Conservation (phyloP, 2,888 invertebrate genomes). For the Halictus ligatus region DNA sequence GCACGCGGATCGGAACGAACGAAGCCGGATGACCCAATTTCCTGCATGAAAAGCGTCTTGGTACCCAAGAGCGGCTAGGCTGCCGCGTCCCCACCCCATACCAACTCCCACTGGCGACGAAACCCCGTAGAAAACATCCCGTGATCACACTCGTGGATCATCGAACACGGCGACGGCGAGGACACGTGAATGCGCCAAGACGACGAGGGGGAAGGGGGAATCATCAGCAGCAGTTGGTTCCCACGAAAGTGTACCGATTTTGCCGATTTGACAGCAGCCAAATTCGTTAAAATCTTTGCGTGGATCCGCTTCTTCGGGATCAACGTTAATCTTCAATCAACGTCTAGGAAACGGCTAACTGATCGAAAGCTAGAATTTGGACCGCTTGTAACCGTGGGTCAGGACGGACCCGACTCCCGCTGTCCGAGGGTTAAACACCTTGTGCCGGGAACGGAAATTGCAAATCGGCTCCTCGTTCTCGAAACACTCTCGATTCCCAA, state of each 20-base stretch:
- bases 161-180: not conserved
- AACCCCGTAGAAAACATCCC: not conserved
- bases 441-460: not conserved
- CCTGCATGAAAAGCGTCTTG: constrained; percentile 14
- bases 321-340: not conserved
- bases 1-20: constrained; percentile 1
- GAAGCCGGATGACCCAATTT: constrained; percentile 59
- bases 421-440: constrained; percentile 2
- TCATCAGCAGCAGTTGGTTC: not conserved
- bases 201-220: not conserved
- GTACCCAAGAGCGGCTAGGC: constrained; percentile 9
- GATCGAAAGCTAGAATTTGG: not conserved
- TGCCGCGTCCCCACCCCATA: not conserved
- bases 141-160: not conserved
- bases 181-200: not conserved
- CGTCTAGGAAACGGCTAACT: not conserved
- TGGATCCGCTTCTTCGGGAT: not conserved
- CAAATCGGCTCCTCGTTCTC: not conserved
- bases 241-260: not conserved
- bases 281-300: not conserved
- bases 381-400: not conserved
- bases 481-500: constrained; percentile 18
- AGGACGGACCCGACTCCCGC: not conserved
- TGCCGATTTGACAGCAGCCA: not conserved
- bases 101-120: not conserved